phyloP scores from a whole-genome alignment of 2,113 vertebrate genomes.

The Siphamia tubifer region DNA sequence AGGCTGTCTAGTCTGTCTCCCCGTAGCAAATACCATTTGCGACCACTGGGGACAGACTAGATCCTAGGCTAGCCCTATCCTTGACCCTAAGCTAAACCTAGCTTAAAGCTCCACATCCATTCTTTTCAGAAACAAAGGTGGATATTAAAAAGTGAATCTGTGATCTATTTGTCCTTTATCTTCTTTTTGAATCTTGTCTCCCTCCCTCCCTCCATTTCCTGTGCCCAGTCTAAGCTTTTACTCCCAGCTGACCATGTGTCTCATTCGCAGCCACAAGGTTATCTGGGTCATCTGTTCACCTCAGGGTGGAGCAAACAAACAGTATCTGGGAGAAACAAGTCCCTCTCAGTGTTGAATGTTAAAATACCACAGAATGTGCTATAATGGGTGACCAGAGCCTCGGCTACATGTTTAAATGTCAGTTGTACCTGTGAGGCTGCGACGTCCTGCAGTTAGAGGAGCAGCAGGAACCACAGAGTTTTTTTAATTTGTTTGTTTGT shows the following conservation, averaged over 20 bases:
- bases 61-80: too few species aligned
- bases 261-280: conserved; percentile 24
- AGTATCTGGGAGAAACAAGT: conserved; percentile 1
- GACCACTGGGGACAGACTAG: too few species aligned
- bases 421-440: conserved; percentile 19
- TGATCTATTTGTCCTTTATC: neutral
- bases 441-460: neutral
- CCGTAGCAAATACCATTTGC: too few species aligned
- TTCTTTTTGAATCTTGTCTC: neutral
- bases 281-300: conserved; percentile 26
- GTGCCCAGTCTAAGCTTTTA: neutral
- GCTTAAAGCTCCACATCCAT: too few species aligned
- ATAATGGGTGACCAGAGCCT: neutral
- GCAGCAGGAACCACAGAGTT: neutral
- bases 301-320: neutral
- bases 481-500: too few species aligned
- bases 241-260: neutral
- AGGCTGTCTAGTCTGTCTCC: too few species aligned
- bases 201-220: neutral
- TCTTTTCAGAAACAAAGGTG: too few species aligned
- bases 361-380: conserved; percentile 5
- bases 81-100: too few species aligned
- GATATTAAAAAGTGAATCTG: neutral
- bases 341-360: conserved; percentile 1
- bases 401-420: conserved; percentile 21